Evolutionary conservation across 2,888 invertebrate species (phyloP), one percentile per base, ranked within the genome.

Genomic region (Pseudanteris insignis): DNA sequence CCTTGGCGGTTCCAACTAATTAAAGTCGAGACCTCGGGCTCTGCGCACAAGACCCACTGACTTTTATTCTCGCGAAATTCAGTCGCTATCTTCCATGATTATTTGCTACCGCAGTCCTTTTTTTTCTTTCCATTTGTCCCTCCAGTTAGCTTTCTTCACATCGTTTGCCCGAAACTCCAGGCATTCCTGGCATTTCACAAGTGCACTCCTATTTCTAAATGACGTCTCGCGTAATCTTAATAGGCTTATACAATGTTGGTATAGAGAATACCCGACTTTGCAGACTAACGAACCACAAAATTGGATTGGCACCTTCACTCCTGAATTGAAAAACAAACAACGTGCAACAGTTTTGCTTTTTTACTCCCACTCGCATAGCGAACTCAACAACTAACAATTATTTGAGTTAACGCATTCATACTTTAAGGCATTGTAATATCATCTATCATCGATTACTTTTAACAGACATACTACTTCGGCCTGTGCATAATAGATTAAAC

Each of bases 1-100:
- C 67, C 66, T 68, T 70, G 74, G 73, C 75, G 73, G 76, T 76
- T 75, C 72, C 73, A 72, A 75, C 78, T 78, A 78, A 78, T 78
- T 78, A 78, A 78, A 78, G 72, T 72, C 68, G 66, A 64, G 67
- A 66, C 48, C 51, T 50, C 54, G 41, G 30, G 28, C 26, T 32
- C 29, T 41, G 50, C 38, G 36, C 21, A n/a, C n/a, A n/a, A 25
- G 53, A 48, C 44, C 46, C 18, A 28, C 43, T 28, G 43, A 50
- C 63, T 60, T 55, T 63, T 36, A 47, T 58, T 59, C 58, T 63
- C 54, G 51, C 47, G 54, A 58, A 63, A 61, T 61, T 55, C 46
- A 32, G 38, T 51, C 60, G 48, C 41, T 51, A 54, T 58, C 47
- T 57, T 53, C 43, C 38, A 53, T 54, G 48, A 51, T 37, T 55